Evolutionary conservation across 2,888 invertebrate species (phyloP), one percentile per base, ranked within the genome.

Genomic region (Diarsia rubi): DNA sequence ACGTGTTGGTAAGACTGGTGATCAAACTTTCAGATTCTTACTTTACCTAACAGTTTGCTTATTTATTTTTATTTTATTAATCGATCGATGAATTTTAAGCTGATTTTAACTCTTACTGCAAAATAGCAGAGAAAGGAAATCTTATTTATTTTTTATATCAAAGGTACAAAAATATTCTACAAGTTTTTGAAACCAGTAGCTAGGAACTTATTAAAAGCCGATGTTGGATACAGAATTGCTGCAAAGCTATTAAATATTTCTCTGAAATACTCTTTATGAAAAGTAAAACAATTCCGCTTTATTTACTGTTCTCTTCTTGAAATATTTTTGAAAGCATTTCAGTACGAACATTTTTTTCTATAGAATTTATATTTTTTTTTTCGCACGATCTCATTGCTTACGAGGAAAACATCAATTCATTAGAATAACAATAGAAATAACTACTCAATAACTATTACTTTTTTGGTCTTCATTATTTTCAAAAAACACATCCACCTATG

Each of bases 181-280:
- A 21, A 64, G 9, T 69, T 59, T 24, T 52, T 47, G 19, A 65
- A 71, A 73, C 73, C n/a, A 45, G 49, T 66, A 14, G 21, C n/a
- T 44, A 31, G 31, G 21, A 70, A 69, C 31, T 69, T 71, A 84
- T 84, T 82, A 82, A 74, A 83, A 81, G 49, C 49, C 42, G 37
- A 66, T 66, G 60, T 75, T 71, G 49, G 57, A 54, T 74, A 69
- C 67, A 74, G 37, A 74, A 57, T 49, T 42, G 73, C 60, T 75
- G 54, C 54, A 54, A 75, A 60, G 62, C 69, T 66, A n/a, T 60
- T 54, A 42, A 62, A 62, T 16, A 60, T 62, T 63, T 62, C 24
- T 44, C 14, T 47, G 64, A 75, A 70, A 80, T 64, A 68, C 19
- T 64, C 16, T 62, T 19, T 45, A 37, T 24, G 37, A 19, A 84